Evolutionary conservation across 2,113 vertebrate genomes (phyloP), one percentile per base, ranked within the genome.

Genomic region (Ictalurus furcatus): DNA sequence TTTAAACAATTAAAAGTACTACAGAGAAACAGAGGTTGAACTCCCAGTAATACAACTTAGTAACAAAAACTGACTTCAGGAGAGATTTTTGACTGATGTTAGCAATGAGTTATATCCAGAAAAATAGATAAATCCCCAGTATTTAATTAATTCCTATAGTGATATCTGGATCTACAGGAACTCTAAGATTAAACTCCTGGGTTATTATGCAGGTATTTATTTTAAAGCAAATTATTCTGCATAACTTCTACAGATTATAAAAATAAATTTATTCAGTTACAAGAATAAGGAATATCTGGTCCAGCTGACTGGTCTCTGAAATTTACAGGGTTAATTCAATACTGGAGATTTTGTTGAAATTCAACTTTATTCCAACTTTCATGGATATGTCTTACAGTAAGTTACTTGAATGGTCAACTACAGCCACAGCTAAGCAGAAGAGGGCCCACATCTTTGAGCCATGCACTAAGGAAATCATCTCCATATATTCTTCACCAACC

Each of bases 401-500:
- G 63, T 59, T 83, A 52, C 28, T 74, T 3, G 28, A 84, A 87
- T 87, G 13, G 25, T 30, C 69, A 83, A 73, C 28, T 85, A 90
- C 30, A 91, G 76, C 87, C 21, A 90, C 63, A 87, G 74, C 23
- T 89, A 91, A 84, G 67, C 88, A 90, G 85, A 76, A 83, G 89
- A 83, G 25, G 90, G 90, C 90, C 71, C 89, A 91, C 83, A 84
- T 52, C 88, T 90, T 73, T 58, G 90, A 92, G 91, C 88, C 90
- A 92, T 92, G 92, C 91, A 87, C 63, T 87, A 90, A 71, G 87
- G 87, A 89, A 90, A 89, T 79, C 84, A 84, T 89, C 90, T 90
- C 52, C 90, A 89, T 86, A 90, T 84, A 91, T 86, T 91, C 88
- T 92, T 93, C 95, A 96, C 96, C 95, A 96, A 96, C 96, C 96